phyloP scores from a whole-genome alignment of 2,797 vertebrate genomes.

The Danio choprae region DNA sequence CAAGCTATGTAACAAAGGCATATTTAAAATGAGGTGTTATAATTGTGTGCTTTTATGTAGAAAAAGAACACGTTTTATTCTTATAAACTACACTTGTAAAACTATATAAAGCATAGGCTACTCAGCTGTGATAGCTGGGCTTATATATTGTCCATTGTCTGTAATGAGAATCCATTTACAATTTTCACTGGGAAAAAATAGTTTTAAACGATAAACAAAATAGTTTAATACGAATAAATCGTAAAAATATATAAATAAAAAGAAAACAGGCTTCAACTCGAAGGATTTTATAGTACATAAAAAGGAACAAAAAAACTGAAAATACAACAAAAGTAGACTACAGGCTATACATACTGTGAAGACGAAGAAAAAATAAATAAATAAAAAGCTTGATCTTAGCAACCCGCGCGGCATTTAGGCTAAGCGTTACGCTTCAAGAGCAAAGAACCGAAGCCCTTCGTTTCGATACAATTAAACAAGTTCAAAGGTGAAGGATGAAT shows the following conservation, averaged over 20 bases:
- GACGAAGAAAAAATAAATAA: background rate
- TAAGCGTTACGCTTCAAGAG: slow-evolving; percentile 13
- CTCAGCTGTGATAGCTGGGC: background rate
- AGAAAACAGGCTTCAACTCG: background rate
- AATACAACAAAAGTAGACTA: background rate
- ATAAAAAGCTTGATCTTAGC: background rate
- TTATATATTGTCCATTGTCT: slow-evolving; percentile 2
- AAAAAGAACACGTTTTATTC: background rate
- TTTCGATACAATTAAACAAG: slow-evolving; percentile 40
- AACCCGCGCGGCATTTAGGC: background rate
- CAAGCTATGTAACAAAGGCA: background rate
- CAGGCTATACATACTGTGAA: background rate
- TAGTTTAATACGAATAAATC: background rate
- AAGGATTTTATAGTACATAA: background rate
- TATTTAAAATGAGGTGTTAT: background rate
- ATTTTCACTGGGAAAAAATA: background rate
- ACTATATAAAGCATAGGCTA: background rate
- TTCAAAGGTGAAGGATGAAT: slow-evolving; percentile 56
- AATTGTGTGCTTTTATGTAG: background rate
- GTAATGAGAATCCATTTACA: background rate
- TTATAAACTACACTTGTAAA: background rate
- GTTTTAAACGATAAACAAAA: background rate
- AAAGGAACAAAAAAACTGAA: background rate
- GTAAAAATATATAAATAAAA: too few relatives aligned
- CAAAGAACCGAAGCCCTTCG: slow-evolving; percentile 28